Percentiles rank a stretch among this genome's conserved stretches.
These are phyloP conservation scores for Hedya salicella DNA, from an alignment of 2,888 invertebrate species.

Conservation along the genomic window DNA sequence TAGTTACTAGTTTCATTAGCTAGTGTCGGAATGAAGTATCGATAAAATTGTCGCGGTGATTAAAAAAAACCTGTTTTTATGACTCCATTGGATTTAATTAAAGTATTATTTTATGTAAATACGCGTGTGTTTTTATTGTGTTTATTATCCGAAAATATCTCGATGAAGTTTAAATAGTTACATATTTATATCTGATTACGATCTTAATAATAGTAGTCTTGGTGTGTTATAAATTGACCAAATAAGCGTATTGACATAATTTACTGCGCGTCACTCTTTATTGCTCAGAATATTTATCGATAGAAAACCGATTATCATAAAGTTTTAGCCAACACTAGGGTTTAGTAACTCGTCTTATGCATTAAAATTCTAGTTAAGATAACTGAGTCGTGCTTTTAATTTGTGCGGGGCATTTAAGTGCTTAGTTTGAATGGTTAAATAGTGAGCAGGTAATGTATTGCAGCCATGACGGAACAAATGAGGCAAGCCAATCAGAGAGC, in stretches of 20 bases:
- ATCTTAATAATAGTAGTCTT: conserved; percentile 6
- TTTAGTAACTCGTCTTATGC: conserved; percentile 52
- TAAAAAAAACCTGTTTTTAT: conserved; percentile 14
- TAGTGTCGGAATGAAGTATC: conserved; percentile 39
- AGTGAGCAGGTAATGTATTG: conserved; percentile 55
- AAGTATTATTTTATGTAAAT: conserved; percentile 16
- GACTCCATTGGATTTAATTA: conserved; percentile 23
- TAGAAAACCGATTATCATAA: neutral
- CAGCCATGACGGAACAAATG: conserved; percentile 44
- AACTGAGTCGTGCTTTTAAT: conserved; percentile 74
- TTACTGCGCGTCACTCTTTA: neutral
- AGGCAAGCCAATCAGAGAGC: conserved; percentile 51
- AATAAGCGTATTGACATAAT: conserved; percentile 4
- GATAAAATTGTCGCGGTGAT: conserved; percentile 29
- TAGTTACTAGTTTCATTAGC: conserved; percentile 46
- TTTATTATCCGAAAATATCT: conserved; percentile 9
- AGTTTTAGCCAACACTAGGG: conserved; percentile 47
- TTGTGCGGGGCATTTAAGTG: conserved; percentile 63
- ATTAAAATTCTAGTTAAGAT: conserved; percentile 72
- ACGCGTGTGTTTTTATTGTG: conserved; percentile 3
- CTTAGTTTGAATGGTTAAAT: conserved; percentile 49
- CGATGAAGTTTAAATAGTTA: conserved; percentile 6
- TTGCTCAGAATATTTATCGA: conserved; percentile 25
- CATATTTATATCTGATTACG: conserved; percentile 15
- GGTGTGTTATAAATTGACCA: conserved; percentile 11